Conservation (phyloP, 2,113 vertebrate species). For the Neotoma lepida region DNA sequence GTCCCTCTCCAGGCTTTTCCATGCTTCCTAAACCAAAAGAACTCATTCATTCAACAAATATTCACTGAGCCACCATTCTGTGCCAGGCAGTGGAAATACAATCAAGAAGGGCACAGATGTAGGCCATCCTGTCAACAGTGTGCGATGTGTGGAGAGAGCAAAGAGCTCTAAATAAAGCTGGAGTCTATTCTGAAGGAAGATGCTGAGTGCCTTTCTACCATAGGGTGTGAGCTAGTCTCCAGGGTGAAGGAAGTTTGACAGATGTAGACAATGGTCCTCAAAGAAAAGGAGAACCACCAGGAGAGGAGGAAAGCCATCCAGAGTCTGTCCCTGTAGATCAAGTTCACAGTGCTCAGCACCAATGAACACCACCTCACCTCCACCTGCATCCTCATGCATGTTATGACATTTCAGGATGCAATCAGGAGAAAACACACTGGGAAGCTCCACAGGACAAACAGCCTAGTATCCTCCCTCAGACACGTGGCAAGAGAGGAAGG, state of each 20-base stretch:
- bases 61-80: neutral
- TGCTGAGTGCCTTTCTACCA: neutral
- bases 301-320: neutral
- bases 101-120: neutral
- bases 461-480: constrained; percentile 31
- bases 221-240: neutral
- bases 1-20: neutral
- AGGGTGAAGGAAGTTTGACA: neutral
- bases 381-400: neutral
- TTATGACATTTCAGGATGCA: neutral
- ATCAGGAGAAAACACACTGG: constrained; percentile 15
- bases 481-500: neutral
- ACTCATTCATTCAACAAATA: constrained; percentile 11
- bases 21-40: neutral
- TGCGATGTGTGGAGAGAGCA: neutral
- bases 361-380: too few relatives aligned
- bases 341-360: neutral
- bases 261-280: neutral
- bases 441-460: constrained; percentile 1
- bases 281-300: neutral
- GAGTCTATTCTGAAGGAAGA: neutral
- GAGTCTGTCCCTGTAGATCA: neutral
- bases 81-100: neutral
- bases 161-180: neutral
- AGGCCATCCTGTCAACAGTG: neutral